phyloP scores from a whole-genome alignment of 2,888 invertebrate species.

The Drosophila algonquin region DNA sequence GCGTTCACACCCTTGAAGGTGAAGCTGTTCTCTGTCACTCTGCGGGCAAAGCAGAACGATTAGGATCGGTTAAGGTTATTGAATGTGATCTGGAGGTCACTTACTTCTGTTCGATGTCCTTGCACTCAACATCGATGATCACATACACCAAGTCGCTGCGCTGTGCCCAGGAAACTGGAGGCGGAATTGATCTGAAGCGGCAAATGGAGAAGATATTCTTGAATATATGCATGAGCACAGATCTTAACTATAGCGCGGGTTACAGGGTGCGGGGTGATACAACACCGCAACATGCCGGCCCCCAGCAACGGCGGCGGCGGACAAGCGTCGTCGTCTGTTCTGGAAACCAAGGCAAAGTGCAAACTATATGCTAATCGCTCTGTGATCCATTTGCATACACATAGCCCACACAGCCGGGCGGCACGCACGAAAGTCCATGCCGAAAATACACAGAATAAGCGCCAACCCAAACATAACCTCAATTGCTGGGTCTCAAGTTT shows the following conservation, averaged over 20 bases:
- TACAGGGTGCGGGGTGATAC: slow-evolving; percentile 35
- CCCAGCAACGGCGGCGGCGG: neutral
- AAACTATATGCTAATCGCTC: slow-evolving; percentile 28
- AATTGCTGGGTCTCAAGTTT: slow-evolving; percentile 51
- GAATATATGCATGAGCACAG: slow-evolving; percentile 17
- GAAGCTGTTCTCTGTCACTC: slow-evolving; percentile 89
- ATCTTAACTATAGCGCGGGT: neutral
- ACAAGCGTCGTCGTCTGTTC: slow-evolving; percentile 11
- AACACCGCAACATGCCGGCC: slow-evolving; percentile 46
- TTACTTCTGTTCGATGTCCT: slow-evolving; percentile 91
- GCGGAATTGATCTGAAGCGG: slow-evolving; percentile 85
- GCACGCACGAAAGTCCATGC: slow-evolving; percentile 25
- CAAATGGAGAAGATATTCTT: neutral
- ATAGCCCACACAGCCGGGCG: neutral
- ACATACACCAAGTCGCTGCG: slow-evolving; percentile 92
- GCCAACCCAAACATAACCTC: slow-evolving; percentile 74
- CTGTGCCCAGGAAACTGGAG: slow-evolving; percentile 97
- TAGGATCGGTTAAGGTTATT: neutral
- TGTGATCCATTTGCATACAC: slow-evolving; percentile 42
- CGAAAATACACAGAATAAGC: slow-evolving; percentile 54
- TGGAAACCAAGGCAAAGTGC: slow-evolving; percentile 29
- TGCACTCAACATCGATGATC: slow-evolving; percentile 95
- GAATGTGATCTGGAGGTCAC: slow-evolving; percentile 72
- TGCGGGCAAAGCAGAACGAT: slow-evolving; percentile 50
- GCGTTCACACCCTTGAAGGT: slow-evolving; percentile 92